Conservation (phyloP, 2,797 vertebrate species). For the Argyrosomus regius region DNA sequence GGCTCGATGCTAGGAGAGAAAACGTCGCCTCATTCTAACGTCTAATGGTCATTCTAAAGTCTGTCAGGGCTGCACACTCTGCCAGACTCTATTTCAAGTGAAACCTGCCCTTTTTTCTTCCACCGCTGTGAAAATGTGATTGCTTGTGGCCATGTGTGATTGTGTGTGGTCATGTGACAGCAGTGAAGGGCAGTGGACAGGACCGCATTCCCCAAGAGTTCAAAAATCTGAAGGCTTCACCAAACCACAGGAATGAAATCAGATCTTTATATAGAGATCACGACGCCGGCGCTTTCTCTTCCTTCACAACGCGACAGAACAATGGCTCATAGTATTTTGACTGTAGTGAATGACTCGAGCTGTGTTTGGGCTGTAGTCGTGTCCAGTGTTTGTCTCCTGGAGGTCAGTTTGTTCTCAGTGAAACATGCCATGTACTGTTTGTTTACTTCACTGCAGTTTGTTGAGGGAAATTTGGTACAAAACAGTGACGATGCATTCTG, state of each 20-base stretch:
- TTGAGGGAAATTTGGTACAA: background rate
- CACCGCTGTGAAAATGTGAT: constrained; percentile 41
- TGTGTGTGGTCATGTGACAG: constrained; percentile 43
- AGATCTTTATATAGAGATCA: constrained; percentile 20
- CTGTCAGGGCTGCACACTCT: background rate
- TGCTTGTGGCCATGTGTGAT: constrained; percentile 29
- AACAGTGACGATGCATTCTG: too few species aligned
- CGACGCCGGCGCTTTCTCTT: background rate
- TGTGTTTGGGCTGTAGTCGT: background rate
- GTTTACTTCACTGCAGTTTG: background rate
- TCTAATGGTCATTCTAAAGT: background rate
- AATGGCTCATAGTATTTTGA: background rate
- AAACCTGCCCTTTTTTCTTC: background rate
- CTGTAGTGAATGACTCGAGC: background rate
- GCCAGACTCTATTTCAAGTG: constrained; percentile 16
- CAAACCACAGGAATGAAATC: constrained; percentile 35
- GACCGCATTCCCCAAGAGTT: constrained; percentile 39
- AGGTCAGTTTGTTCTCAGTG: background rate
- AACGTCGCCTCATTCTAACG: constrained; percentile 32
- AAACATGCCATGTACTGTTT: background rate
- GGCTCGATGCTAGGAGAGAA: constrained; percentile 2
- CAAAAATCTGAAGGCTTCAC: constrained; percentile 15
- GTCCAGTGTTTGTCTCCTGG: background rate
- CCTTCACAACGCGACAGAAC: background rate
- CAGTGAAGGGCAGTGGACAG: background rate